Conservation (phyloP, 2,888 invertebrate genomes). For the Lepidocyrtinus sp. region DNA sequence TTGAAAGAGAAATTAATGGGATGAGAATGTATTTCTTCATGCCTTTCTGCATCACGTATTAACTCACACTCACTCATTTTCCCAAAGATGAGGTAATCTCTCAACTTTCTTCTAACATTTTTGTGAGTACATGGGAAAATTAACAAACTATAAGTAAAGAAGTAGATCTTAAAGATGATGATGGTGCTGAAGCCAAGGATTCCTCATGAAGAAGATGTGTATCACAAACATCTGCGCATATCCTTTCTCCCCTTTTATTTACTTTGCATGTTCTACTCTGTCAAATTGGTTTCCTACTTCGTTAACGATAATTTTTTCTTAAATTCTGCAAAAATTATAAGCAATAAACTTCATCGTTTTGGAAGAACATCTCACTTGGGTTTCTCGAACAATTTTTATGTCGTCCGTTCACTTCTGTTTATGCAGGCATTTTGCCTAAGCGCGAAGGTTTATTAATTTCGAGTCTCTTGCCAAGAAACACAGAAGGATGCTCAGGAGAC, state of each 20-base stretch:
- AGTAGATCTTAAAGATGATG: slow-evolving; percentile 39
- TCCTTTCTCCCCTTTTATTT: slow-evolving; percentile 15
- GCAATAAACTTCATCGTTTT: slow-evolving; percentile 36
- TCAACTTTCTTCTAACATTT: slow-evolving; percentile 32
- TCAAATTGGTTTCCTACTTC: slow-evolving; percentile 62
- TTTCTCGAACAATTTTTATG: slow-evolving; percentile 20
- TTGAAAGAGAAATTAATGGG: slow-evolving; percentile 70
- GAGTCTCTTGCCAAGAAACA: slow-evolving; percentile 65
- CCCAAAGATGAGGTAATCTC: slow-evolving; percentile 52
- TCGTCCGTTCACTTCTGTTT: slow-evolving; percentile 61
- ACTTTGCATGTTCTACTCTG: slow-evolving; percentile 25
- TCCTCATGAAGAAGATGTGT: slow-evolving; percentile 34
- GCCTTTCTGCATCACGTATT: slow-evolving; percentile 3
- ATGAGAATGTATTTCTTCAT: slow-evolving; percentile 56
- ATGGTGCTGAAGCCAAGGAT: slow-evolving; percentile 35
- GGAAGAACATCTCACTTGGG: slow-evolving; percentile 17
- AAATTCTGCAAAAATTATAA: slow-evolving; percentile 66
- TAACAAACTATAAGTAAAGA: slow-evolving; percentile 34
- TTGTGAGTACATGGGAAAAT: slow-evolving; percentile 44
- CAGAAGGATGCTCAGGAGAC: slow-evolving; percentile 30
- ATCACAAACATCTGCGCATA: slow-evolving; percentile 43
- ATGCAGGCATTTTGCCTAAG: slow-evolving; percentile 69
- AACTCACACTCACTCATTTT: slow-evolving; percentile 45
- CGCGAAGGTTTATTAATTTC: slow-evolving; percentile 46
- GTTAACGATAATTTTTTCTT: slow-evolving; percentile 68